Percentiles rank a stretch among this genome's conserved stretches.
Conservation (phyloP, 2,797 vertebrate genomes). For the Lepidocolaptes lacrymiger region DNA sequence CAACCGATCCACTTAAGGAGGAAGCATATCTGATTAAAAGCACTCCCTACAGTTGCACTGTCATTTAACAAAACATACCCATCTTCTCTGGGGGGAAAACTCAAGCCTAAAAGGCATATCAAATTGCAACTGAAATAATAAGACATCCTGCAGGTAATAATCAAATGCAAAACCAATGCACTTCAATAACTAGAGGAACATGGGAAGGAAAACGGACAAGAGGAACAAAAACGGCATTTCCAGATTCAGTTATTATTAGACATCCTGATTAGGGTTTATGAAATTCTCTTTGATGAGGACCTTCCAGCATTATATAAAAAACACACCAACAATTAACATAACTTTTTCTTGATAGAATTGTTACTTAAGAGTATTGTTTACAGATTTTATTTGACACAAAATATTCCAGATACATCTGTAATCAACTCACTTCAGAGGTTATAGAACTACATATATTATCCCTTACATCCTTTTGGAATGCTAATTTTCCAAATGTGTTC, state of each 20-base stretch:
- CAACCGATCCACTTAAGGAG: not conserved
- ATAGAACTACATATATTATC: not conserved
- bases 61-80: not conserved
- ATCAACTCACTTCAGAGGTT: not conserved
- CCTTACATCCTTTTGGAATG: not conserved
- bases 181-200: not conserved
- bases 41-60: not conserved
- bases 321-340: not conserved
- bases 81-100: not conserved
- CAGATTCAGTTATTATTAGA: not conserved
- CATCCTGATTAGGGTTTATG: not conserved
- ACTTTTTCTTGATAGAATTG: not conserved
- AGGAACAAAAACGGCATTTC: not conserved
- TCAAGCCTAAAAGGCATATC: not conserved
- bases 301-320: not conserved
- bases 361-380: not conserved
- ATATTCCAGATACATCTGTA: not conserved
- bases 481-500: not conserved
- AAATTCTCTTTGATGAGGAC: not conserved
- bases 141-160: not conserved
- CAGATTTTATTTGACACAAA: constrained; percentile 18
- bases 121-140: not conserved
- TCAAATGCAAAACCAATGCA: not conserved
- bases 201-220: not conserved
- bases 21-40: not conserved